Evolutionary conservation across 1,140 invertebrate genomes (phyloP).

Genomic region (Panagrolaimus sp.): DNA sequence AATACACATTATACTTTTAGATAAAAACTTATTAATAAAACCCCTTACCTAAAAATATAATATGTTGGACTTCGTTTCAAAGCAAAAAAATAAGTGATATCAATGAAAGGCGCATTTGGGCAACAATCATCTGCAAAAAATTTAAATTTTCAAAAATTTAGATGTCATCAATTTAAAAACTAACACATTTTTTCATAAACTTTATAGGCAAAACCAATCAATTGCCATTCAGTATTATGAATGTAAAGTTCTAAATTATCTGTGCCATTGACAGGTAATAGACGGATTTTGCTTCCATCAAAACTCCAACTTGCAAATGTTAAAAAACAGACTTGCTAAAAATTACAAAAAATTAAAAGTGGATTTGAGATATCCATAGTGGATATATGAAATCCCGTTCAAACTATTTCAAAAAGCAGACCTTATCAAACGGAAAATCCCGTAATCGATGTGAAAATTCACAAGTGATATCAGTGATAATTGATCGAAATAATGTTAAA

Average conservation of each 20-base stretch:
- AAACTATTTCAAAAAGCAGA: too few relatives aligned
- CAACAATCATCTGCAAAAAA: conserved; percentile 42
- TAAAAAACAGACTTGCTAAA: conserved; percentile 49
- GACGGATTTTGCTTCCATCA: conserved; percentile 46
- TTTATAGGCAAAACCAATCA: conserved; percentile 51
- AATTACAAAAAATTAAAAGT: too few relatives aligned
- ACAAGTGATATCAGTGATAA: conserved; percentile 53
- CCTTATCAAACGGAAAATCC: conserved; percentile 52
- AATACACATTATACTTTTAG: too few relatives aligned
- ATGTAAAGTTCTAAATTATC: conserved; percentile 54
- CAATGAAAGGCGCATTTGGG: conserved; percentile 40
- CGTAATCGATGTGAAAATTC: conserved; percentile 35
- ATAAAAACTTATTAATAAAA: too few relatives aligned
- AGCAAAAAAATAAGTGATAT: conserved; percentile 50
- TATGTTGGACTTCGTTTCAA: conserved; percentile 42
- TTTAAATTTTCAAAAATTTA: neutral
- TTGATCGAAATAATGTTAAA: conserved; percentile 45
- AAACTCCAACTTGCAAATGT: conserved; percentile 50
- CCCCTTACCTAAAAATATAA: conserved; percentile 48
- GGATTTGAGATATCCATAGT: too few relatives aligned
- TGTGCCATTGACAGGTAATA: conserved; percentile 38
- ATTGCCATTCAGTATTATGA: conserved; percentile 48
- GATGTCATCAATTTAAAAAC: too few relatives aligned
- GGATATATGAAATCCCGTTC: too few relatives aligned
- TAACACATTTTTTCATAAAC: conserved; percentile 42